Evolutionary conservation across 1,140 invertebrate genomes (phyloP), one percentile per base, ranked within the genome.

Genomic region (Ruditapes philippinarum): DNA sequence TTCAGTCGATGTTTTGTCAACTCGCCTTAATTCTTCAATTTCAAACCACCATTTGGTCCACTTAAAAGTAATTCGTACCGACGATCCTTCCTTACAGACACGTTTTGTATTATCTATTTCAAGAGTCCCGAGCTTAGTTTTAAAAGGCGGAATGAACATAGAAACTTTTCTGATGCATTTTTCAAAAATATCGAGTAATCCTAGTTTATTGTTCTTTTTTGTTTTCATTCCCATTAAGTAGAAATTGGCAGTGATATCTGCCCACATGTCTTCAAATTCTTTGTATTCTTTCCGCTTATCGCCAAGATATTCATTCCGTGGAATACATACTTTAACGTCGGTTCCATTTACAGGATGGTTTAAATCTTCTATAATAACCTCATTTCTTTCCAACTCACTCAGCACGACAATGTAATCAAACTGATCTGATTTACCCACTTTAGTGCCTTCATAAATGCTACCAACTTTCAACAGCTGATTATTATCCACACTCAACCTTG

Each of bases 391-490:
- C 17, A 84, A 31, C 5, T 70, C 40, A 25, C 12, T 38, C n/a
- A 84, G 14, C 25, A 40, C 60, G 4, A 28, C 38, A 12, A 70
- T 57, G 25, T 70, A 84, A 51, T 84, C 65, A 84, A 84, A 84
- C 25, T 84, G 40, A 51, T 84, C 62, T 17, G 36, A 5, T 12
- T 25, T 7, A 17, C 81, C 28, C 0, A 84, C 14, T 19, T 84
- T 70, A 7, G 68, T 51, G 12, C 65, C 65, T 70, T 84, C 81
- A 51, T 84, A 84, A 49, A 84, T 45, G 31, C 81, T 84, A 22
- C 81, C 81, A 49, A 84, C 62, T 73, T 84, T 84, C 36, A 84
- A 22, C 19, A 84, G 45, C 9, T 31, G 28, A 9, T 73, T 33
- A 12, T 42, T 25, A 4, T 36, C 22, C n/a, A 73, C 42, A 11